phyloP scores from a whole-genome alignment of 1,140 invertebrate species.

The Brachionus asplanchnoidis region DNA sequence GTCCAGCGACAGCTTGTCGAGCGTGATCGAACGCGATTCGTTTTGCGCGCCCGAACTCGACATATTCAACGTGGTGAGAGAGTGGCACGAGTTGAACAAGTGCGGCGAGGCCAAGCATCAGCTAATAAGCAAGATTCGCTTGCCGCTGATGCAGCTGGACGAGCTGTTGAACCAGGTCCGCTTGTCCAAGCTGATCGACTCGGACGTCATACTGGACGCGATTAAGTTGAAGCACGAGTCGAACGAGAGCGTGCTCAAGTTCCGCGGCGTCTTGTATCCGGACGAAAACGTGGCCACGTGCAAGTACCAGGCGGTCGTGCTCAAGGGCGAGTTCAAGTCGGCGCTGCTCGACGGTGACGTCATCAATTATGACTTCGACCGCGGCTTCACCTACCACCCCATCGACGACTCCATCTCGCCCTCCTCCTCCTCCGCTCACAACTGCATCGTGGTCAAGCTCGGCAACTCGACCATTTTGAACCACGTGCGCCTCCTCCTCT shows the following conservation, averaged over 20 bases:
- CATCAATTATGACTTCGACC: constrained; percentile 81
- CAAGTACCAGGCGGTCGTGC: constrained; percentile 67
- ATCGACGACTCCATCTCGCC: constrained; percentile 67
- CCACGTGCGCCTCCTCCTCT: constrained; percentile 81
- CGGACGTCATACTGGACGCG: constrained; percentile 86
- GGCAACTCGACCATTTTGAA: constrained; percentile 84
- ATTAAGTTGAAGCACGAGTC: constrained; percentile 64
- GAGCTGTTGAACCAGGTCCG: constrained; percentile 82
- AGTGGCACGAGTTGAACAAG: constrained; percentile 73
- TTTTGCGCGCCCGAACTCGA: constrained; percentile 92
- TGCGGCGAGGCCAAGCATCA: constrained; percentile 60
- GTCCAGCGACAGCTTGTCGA: constrained; percentile 64
- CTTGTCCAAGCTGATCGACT: constrained; percentile 73
- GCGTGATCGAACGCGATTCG: constrained; percentile 82
- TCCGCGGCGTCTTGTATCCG: constrained; percentile 59
- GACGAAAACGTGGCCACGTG: constrained; percentile 83
- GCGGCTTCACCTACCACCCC: constrained; percentile 82
- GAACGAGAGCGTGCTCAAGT: not conserved
- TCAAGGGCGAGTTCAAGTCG: constrained; percentile 69
- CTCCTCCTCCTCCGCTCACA: not conserved
- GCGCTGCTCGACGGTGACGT: constrained; percentile 80
- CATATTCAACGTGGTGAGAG: constrained; percentile 80
- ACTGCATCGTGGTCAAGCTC: constrained; percentile 64
- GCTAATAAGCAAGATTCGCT: constrained; percentile 63
- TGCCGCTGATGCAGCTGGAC: constrained; percentile 77